Evolutionary conservation across 2,888 invertebrate genomes (phyloP), one percentile per base, ranked within the genome.

Genomic region (Cryptocheilus praepositus): DNA sequence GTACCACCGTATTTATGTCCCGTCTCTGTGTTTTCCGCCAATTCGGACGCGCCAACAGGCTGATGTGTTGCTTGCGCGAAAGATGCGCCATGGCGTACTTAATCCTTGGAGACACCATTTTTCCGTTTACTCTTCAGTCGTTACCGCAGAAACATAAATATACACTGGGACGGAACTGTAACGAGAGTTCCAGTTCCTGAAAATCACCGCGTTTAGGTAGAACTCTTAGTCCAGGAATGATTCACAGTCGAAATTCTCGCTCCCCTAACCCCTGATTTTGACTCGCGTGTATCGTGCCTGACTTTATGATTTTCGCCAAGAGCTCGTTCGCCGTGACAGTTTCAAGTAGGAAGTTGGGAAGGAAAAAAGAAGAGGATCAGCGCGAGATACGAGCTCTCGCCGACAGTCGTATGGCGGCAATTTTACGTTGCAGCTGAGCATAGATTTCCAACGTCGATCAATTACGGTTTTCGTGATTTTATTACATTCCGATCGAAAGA

Each of bases 71-170:
- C 46, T 79, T 69, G 19, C 54, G 75, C 58, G 85, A 81, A 56
- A 86, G 78, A 76, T 86, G 86, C 71, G 76, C 78, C 76, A 81
- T 78, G 28, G 84, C 84, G 68, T 85, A 85, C 78, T 80, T 86
- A 64, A 86, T 74, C 74, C 81, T 83, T 61, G 74, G 80, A 44
- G 78, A 79, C 57, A 76, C 63, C 83, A 82, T 85, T 64, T 69
- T 76, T 45, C 59, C 68, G 52, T 36, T 36, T 36, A 36, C 36
- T 36, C 11, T 36, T 8, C 36, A 69, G 58, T 65, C 36, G 36
- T 36, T 36, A 36, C 11, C 36, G 36, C 36, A 11, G 36, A 36
- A 36, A 11, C 36, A 11, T 36, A 11, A 36, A 36, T 36, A 36
- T 36, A 36, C 36, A 11, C 36, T 11, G 11, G n/a, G 36, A 8